These are phyloP conservation scores for Strigamia maritima DNA, from an alignment of 2,888 invertebrate species.

Conservation along the genomic window DNA sequence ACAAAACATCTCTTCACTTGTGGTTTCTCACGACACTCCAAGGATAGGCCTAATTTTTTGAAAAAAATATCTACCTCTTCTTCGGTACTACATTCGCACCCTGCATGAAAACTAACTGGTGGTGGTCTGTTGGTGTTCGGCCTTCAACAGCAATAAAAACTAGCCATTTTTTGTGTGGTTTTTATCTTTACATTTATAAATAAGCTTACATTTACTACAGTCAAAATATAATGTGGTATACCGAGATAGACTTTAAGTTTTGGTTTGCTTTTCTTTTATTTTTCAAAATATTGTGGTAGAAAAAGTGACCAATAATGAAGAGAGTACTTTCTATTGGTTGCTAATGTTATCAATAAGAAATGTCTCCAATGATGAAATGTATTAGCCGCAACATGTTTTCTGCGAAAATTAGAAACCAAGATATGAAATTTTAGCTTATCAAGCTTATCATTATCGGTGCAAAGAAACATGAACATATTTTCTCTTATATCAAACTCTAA, in stretches of 20 bases:
- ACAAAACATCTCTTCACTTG: slow-evolving; percentile 11
- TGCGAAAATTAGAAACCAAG: too few relatives aligned
- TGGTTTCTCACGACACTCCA: slow-evolving; percentile 19
- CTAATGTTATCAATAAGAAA: too few relatives aligned
- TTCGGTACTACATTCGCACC: slow-evolving; percentile 9
- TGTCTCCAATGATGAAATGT: too few relatives aligned
- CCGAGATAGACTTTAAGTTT: neutral
- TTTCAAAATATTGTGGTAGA: too few relatives aligned
- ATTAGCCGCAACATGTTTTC: too few relatives aligned
- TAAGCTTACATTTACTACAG: neutral
- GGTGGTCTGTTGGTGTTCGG: neutral
- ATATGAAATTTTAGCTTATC: too few relatives aligned
- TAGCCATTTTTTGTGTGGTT: neutral
- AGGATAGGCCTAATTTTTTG: neutral
- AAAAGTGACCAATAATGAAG: too few relatives aligned
- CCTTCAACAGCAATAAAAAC: slow-evolving; percentile 12
- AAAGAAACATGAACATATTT: too few relatives aligned
- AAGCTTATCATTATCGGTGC: too few relatives aligned
- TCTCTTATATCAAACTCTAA: too few relatives aligned
- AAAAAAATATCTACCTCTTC: neutral
- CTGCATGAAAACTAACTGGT: slow-evolving; percentile 23
- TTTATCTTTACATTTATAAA: neutral
- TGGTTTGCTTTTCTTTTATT: too few relatives aligned
- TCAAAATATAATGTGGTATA: neutral
- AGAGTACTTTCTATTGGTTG: too few relatives aligned